A percentile compares a stretch with the other conserved stretches of the same genome.
Evolutionary conservation across 2,888 invertebrate species (phyloP).

Genomic region (Dugesia japonica): DNA sequence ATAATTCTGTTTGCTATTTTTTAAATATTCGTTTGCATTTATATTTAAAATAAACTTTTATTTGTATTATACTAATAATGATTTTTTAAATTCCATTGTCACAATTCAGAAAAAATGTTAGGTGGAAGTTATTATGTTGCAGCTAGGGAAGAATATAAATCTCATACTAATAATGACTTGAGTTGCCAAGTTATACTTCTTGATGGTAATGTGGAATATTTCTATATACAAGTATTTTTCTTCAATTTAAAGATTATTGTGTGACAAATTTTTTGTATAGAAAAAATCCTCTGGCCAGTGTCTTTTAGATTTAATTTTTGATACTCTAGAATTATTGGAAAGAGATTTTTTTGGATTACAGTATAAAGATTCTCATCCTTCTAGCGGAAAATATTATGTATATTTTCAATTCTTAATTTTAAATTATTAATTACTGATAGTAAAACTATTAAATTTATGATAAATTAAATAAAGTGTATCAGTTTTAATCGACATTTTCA

Average conservation of each 20-base stretch:
- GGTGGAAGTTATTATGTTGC: conserved; percentile 2
- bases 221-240: not conserved
- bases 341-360: conserved; percentile 93
- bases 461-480: too few species aligned
- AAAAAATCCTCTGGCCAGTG: conserved; percentile 54
- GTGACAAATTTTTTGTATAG: too few species aligned
- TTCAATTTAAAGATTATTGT: too few species aligned
- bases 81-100: not conserved
- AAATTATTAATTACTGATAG: too few species aligned
- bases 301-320: conserved; percentile 76
- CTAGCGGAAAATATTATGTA: not conserved
- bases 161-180: conserved; percentile 6
- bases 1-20: conserved; percentile 13
- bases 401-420: too few species aligned
- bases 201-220: not conserved
- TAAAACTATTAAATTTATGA: too few species aligned
- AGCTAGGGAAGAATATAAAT: conserved; percentile 1
- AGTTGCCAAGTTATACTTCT: not conserved
- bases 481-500: too few species aligned
- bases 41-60: not conserved
- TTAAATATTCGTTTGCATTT: conserved; percentile 7
- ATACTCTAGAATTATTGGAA: conserved; percentile 81
- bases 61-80: not conserved
- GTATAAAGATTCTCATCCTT: conserved; percentile 45
- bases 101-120: not conserved